phyloP scores from a whole-genome alignment of 2,797 vertebrate genomes.

The Gephyroberyx darwinii region DNA sequence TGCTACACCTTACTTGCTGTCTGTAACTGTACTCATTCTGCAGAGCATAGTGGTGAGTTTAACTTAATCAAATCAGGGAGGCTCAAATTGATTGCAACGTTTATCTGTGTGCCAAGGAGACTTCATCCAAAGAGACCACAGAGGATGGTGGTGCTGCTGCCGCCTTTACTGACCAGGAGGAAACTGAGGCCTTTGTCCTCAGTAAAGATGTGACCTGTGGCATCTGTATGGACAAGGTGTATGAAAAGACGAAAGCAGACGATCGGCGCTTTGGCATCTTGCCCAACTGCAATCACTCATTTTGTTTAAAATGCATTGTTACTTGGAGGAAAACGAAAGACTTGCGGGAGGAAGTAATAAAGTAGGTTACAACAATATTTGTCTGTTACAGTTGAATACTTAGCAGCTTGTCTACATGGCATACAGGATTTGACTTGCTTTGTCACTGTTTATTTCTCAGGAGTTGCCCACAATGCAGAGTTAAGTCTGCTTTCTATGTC shows the following conservation, averaged over 20 bases:
- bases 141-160: slow-evolving; percentile 55
- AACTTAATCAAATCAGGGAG: background rate
- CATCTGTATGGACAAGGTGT: slow-evolving; percentile 94
- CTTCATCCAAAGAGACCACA: slow-evolving; percentile 24
- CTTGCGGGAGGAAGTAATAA: slow-evolving; percentile 82
- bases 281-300: slow-evolving; percentile 89
- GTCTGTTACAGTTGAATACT: background rate
- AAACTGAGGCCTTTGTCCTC: slow-evolving; percentile 59
- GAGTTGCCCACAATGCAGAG: slow-evolving; percentile 89
- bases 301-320: slow-evolving; percentile 88
- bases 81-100: background rate
- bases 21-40: background rate
- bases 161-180: slow-evolving; percentile 32
- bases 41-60: fast-evolving
- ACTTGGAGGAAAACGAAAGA: slow-evolving; percentile 87
- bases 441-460: slow-evolving; percentile 60
- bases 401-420: fast-evolving
- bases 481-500: slow-evolving; percentile 89
- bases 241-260: slow-evolving; percentile 79
- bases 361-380: slow-evolving; percentile 73
- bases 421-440: background rate
- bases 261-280: slow-evolving; percentile 88
- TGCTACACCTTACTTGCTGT: background rate
- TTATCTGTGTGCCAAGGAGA: slow-evolving; percentile 46
- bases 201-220: slow-evolving; percentile 87